Conservation (phyloP, 2,797 vertebrate species). For the Sitta carolinensis region DNA sequence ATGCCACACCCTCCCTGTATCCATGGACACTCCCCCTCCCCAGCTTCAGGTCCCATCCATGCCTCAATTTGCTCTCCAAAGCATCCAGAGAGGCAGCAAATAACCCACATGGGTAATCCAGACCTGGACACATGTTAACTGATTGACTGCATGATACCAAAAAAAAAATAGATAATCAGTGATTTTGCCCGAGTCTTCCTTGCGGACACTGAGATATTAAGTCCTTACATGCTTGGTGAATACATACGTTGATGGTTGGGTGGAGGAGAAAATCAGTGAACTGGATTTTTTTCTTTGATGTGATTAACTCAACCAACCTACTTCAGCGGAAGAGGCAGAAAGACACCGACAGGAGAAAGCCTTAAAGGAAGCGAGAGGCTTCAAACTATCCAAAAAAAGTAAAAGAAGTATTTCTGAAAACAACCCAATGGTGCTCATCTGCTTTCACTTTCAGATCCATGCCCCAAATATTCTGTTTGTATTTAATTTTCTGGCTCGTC, state of each 20-base stretch:
- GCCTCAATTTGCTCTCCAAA: not conserved
- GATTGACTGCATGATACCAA: not conserved
- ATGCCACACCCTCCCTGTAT: not conserved
- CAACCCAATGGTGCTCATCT: not conserved
- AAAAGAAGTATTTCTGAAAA: not conserved
- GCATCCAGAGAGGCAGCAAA: not conserved
- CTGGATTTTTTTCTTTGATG: not conserved
- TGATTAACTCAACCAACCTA: not conserved
- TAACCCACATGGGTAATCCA: not conserved
- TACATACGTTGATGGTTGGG: not conserved
- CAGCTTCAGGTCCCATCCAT: not conserved
- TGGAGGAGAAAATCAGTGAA: not conserved
- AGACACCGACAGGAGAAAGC: not conserved
- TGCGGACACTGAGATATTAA: not conserved
- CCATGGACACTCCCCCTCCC: no score
- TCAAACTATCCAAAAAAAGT: not conserved
- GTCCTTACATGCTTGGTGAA: not conserved
- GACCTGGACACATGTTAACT: not conserved
- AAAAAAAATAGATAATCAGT: not conserved
- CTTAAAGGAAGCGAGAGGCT: not conserved
- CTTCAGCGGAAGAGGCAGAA: not conserved
- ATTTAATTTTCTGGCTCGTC: conserved; percentile 17
- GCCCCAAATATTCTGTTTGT: not conserved
- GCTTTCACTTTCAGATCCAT: not conserved
- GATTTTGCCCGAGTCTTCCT: not conserved